Evolutionary conservation across 2,888 invertebrate species (phyloP).

Genomic region (Ennomos fuscantarius): DNA sequence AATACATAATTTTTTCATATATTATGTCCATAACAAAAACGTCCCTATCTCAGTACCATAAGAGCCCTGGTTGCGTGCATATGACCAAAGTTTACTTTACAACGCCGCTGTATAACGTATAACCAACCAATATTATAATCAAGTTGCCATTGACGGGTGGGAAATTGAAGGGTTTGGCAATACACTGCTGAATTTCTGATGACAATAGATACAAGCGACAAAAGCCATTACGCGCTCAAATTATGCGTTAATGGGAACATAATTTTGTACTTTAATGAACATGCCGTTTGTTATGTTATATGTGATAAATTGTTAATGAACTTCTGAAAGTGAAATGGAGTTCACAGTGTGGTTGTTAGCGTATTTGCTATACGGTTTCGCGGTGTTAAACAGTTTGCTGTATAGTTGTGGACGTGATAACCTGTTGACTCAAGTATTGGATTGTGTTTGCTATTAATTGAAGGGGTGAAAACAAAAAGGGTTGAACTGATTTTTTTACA

Average conservation of each 20-base stretch:
- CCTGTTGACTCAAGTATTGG: constrained; percentile 4
- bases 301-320: constrained; percentile 10
- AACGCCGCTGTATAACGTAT: too few relatives aligned
- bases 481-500: too few relatives aligned
- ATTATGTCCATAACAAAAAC: too few relatives aligned
- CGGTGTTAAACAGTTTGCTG: background rate
- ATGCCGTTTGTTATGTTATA: constrained; percentile 5
- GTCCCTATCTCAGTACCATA: too few relatives aligned
- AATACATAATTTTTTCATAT: too few relatives aligned
- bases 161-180: constrained; percentile 24
- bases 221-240: constrained; percentile 22
- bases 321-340: too few relatives aligned
- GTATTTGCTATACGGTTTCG: constrained; percentile 6
- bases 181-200: constrained; percentile 13
- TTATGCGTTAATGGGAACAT: constrained; percentile 22
- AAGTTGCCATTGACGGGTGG: constrained; percentile 11
- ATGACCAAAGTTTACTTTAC: too few relatives aligned
- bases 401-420: constrained; percentile 1
- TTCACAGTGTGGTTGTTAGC: background rate
- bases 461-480: too few relatives aligned
- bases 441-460: background rate
- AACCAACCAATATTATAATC: constrained; percentile 6
- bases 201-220: constrained; percentile 16
- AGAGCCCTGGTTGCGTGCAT: too few relatives aligned
- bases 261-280: constrained; percentile 25